Evolutionary conservation across 1,140 invertebrate species (phyloP).

Genomic region (Bombus impatiens): DNA sequence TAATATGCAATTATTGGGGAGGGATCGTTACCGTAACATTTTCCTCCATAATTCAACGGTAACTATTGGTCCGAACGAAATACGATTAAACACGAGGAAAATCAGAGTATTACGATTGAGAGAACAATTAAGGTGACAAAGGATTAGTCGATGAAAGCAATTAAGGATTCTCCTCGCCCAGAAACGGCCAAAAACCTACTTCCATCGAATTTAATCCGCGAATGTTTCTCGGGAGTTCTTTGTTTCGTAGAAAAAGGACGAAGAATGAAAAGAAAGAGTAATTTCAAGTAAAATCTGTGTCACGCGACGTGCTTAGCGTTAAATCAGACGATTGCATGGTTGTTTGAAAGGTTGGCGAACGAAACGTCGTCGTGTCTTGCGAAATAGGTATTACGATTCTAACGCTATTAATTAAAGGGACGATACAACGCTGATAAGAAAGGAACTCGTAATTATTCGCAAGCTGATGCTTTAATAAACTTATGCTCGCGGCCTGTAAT

Average conservation of each 20-base stretch:
- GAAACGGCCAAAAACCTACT: not conserved
- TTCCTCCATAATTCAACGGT: not conserved
- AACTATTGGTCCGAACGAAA: not conserved
- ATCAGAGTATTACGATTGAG: constrained; percentile 1
- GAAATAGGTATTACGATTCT: not conserved
- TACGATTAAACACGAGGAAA: not conserved
- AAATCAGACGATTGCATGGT: not conserved
- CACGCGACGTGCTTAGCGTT: not conserved
- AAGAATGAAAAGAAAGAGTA: not conserved
- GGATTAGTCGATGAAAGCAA: not conserved
- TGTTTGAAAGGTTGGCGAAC: no score
- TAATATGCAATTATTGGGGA: no score
- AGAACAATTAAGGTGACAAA: constrained; percentile 22
- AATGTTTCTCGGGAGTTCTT: not conserved
- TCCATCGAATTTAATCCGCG: not conserved
- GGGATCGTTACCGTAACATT: not conserved
- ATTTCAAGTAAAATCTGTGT: not conserved
- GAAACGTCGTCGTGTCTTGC: not conserved
- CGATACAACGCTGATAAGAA: not conserved
- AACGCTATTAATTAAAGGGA: not conserved
- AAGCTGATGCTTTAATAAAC: not conserved
- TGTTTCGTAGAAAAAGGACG: not conserved
- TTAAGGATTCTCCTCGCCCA: not conserved
- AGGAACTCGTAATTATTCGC: not conserved
- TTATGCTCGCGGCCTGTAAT: not conserved